Conservation (phyloP, 2,113 vertebrate genomes). For the Dipodomys spectabilis region DNA sequence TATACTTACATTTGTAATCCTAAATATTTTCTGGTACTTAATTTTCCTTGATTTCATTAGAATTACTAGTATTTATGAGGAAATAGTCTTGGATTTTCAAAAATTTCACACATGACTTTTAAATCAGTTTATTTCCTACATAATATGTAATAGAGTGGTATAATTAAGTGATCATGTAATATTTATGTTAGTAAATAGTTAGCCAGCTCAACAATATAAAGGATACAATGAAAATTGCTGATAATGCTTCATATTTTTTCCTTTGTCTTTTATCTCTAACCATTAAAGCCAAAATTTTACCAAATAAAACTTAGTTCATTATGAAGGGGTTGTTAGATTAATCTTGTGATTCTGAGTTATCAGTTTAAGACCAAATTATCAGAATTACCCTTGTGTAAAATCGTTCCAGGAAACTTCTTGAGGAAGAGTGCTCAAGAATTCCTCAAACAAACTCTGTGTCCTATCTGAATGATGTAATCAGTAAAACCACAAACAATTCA, state of each 20-base stretch:
- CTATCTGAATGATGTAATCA: background rate
- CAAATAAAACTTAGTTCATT: background rate
- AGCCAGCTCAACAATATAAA: background rate
- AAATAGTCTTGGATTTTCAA: background rate
- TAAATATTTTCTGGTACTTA: background rate
- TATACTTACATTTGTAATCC: background rate
- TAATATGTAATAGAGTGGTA: background rate
- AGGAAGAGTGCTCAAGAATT: slow-evolving; percentile 26
- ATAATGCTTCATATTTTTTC: slow-evolving; percentile 6
- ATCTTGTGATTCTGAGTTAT: slow-evolving; percentile 6
- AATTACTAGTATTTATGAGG: slow-evolving; percentile 15
- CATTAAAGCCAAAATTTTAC: slow-evolving; percentile 23
- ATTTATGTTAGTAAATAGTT: slow-evolving; percentile 40
- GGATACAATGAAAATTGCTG: background rate
- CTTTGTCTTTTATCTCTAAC: slow-evolving; percentile 8
- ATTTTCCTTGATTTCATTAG: background rate
- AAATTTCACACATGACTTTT: background rate
- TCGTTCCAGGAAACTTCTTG: slow-evolving; percentile 22
- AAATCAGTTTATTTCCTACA: slow-evolving; percentile 15
- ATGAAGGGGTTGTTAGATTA: background rate
- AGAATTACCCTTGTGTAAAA: background rate
- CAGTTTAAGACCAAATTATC: background rate
- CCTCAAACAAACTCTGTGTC: background rate
- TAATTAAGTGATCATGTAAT: background rate
- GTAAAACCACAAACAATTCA: background rate